Evolutionary conservation across 2,797 vertebrate genomes (phyloP).

Genomic region (Phoxinus dragarum): DNA sequence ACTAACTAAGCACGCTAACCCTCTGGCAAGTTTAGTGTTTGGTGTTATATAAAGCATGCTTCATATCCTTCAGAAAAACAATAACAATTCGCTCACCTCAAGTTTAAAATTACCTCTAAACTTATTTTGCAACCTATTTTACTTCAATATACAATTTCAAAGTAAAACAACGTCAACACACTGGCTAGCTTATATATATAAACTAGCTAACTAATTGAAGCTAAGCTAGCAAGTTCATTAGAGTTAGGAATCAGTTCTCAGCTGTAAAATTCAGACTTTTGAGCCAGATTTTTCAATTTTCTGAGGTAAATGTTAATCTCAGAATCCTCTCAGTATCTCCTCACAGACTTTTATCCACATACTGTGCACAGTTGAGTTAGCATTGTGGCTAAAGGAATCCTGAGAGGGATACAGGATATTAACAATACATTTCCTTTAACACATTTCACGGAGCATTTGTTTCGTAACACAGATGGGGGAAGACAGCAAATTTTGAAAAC

Average conservation of each 20-base stretch:
- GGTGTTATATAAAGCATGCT: conserved; percentile 6
- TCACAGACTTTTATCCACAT: background rate
- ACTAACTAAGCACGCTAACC: conserved; percentile 10
- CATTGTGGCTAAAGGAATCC: background rate
- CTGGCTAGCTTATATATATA: background rate
- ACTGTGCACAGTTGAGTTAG: background rate
- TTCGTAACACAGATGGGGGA: background rate
- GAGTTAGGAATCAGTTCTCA: background rate
- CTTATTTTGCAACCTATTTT: background rate
- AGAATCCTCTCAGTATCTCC: background rate
- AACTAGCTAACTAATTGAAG: background rate
- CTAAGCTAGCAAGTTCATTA: background rate
- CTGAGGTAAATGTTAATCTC: conserved; percentile 2
- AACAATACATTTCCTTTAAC: background rate
- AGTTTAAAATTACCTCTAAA: background rate
- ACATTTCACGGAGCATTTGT: background rate
- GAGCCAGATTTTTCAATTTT: background rate
- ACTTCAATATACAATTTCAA: background rate
- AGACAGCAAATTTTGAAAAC: background rate
- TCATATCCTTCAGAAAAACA: conserved; percentile 8
- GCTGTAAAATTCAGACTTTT: background rate
- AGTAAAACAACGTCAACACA: background rate
- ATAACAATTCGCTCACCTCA: background rate
- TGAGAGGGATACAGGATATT: background rate
- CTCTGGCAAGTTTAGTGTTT: conserved; percentile 21